Evolutionary conservation across 2,888 invertebrate genomes (phyloP).

Genomic region (Penaeus monodon): DNA sequence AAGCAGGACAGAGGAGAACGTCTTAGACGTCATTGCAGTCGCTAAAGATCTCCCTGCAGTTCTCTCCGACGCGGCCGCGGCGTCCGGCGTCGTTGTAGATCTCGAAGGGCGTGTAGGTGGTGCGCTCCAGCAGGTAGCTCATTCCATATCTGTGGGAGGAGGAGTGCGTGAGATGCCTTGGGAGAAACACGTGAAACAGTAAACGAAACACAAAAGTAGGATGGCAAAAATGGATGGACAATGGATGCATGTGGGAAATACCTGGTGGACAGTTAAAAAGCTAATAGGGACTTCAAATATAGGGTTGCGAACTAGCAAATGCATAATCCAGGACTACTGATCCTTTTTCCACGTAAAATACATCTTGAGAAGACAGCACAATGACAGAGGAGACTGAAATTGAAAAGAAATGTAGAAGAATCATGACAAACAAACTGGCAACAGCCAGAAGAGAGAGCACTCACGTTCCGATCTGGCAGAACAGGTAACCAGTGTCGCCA

Average conservation of each 20-base stretch:
- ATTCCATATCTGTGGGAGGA: constrained; percentile 82
- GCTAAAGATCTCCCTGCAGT: constrained; percentile 86
- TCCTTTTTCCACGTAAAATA: background rate
- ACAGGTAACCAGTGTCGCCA: constrained; percentile 80
- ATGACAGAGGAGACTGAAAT: no score
- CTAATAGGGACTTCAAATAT: no score
- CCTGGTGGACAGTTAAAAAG: no score
- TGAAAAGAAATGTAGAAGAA: no score
- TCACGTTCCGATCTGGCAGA: constrained; percentile 94
- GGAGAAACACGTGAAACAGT: background rate
- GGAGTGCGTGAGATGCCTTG: background rate
- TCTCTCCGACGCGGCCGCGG: constrained; percentile 86
- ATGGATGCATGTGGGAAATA: no score
- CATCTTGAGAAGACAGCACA: no score
- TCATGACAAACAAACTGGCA: no score
- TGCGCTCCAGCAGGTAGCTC: constrained; percentile 85
- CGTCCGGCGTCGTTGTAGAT: constrained; percentile 87
- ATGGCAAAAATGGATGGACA: no score
- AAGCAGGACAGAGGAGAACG: background rate
- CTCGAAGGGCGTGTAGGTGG: constrained; percentile 79
- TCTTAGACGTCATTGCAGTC: constrained; percentile 88
- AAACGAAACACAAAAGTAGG: no score
- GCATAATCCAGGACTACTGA: no score
- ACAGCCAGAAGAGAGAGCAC: constrained; percentile 69
- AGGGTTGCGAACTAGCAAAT: no score